Evolutionary conservation across 2,797 vertebrate species (phyloP).

Genomic region (Characodon lateralis): DNA sequence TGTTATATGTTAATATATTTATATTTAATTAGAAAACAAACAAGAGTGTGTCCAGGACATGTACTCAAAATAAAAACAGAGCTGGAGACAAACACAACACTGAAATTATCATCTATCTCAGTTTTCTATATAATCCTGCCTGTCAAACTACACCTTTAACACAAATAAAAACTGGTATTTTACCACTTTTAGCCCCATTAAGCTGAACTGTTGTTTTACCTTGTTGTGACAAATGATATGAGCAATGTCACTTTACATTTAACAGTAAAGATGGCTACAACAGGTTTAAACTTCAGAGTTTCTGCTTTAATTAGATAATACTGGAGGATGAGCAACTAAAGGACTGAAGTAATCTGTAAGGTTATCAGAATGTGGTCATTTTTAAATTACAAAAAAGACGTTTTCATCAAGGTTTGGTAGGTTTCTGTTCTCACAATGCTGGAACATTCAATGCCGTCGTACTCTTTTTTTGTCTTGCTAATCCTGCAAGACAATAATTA

Average conservation of each 20-base stretch:
- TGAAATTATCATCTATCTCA: neutral
- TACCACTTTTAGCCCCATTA: neutral
- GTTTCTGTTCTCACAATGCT: neutral
- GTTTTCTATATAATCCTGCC: neutral
- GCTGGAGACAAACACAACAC: too few relatives aligned
- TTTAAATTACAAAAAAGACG: too few relatives aligned
- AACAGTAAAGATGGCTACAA: neutral
- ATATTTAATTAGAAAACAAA: neutral
- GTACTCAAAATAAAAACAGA: too few relatives aligned
- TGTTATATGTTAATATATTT: neutral
- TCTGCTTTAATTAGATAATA: neutral
- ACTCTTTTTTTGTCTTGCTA: constrained; percentile 2
- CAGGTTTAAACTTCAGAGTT: neutral
- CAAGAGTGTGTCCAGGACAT: too few relatives aligned
- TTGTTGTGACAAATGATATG: neutral
- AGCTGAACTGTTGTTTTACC: neutral
- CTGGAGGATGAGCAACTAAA: neutral
- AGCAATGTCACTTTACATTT: neutral
- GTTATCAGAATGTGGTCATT: too few relatives aligned
- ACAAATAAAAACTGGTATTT: neutral
- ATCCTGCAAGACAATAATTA: constrained; percentile 25
- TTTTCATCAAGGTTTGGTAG: neutral
- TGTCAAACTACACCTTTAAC: neutral
- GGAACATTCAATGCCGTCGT: too few relatives aligned
- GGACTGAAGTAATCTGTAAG: neutral